A percentile compares a stretch with the other conserved stretches of the same genome.
Evolutionary conservation across 2,113 vertebrate genomes (phyloP).

Genomic region (Machaerirhynchus nigripectus): DNA sequence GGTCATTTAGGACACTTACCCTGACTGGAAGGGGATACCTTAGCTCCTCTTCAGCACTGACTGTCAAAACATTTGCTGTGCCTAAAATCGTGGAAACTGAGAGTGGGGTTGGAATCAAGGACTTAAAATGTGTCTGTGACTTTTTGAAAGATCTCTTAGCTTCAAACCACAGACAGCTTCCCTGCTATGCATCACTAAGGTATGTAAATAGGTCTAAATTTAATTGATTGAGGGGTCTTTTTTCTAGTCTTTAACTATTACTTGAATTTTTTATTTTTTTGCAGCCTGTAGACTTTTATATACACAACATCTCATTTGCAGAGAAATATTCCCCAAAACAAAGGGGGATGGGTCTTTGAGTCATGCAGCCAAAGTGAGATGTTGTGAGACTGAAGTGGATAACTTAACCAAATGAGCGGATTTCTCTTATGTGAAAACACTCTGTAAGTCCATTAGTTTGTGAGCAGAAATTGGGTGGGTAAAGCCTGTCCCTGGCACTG

Average conservation of each 20-base stretch:
- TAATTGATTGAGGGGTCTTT: not conserved
- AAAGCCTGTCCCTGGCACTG: not conserved
- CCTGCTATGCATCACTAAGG: not conserved
- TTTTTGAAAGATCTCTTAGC: not conserved
- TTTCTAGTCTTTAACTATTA: not conserved
- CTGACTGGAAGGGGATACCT: not conserved
- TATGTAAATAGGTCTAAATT: not conserved
- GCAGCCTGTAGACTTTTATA: not conserved
- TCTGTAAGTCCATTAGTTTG: not conserved
- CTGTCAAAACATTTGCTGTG: not conserved
- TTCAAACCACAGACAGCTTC: not conserved
- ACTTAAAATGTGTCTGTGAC: not conserved
- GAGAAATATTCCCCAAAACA: not conserved
- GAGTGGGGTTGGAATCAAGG: not conserved
- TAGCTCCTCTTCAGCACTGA: not conserved
- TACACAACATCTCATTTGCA: not conserved
- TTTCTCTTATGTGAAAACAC: not conserved
- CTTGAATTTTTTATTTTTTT: not conserved
- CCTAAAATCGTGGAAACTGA: not conserved
- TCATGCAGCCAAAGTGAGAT: not conserved
- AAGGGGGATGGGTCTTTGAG: fast-evolving
- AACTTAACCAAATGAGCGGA: not conserved
- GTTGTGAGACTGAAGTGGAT: not conserved
- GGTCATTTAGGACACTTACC: not conserved
- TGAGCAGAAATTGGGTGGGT: not conserved